Evolutionary conservation across 2,888 invertebrate species (phyloP), one percentile per base, ranked within the genome.

Genomic region (Ennomos quercinarius): DNA sequence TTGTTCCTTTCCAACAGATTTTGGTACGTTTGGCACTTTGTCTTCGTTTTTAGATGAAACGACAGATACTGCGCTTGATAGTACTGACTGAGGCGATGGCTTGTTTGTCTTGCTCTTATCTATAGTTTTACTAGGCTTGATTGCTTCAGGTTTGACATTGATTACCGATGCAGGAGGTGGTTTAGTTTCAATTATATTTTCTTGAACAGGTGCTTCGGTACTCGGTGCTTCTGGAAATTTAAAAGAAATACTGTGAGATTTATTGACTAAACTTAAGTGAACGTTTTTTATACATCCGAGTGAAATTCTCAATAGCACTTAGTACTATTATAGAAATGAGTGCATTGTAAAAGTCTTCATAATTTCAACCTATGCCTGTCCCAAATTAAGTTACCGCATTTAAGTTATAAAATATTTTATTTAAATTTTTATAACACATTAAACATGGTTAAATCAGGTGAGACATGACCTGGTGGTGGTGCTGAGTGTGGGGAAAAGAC

Each of bases 401-500:
- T 27, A 27, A 27, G 6, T 27, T 27, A 27, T 27, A 27, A 27
- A 27, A 27, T 27, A 27, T 27, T 27, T 27, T 27, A 27, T 27
- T 27, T 27, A 27, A 27, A 27, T 27, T 27, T 27, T n/a, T n/a
- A n/a, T n/a, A n/a, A n/a, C n/a, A n/a, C 6, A 11, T n/a, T n/a
- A 47, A 35, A 43, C 13, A 38, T 27, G 36, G 47, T 36, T 40
- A 27, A 64, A 68, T 69, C 74, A 27, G 13, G 11, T 36, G 35
- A 13, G 36, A 40, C 44, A 71, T 81, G 83, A 95, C 96, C 95
- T 91, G 95, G 93, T 81, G 94, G 87, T 17, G 96, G 95, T 27
- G 95, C 95, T 74, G 97, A 97, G 74, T 97, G 96, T 0, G 98
- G 98, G 0, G 98, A 98, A 86, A 98, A 98, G 38, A 98, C 96